Percentiles rank a stretch among this genome's conserved stretches.
Evolutionary conservation across 2,797 vertebrate species (phyloP).

Genomic region (Valencia hispanica): DNA sequence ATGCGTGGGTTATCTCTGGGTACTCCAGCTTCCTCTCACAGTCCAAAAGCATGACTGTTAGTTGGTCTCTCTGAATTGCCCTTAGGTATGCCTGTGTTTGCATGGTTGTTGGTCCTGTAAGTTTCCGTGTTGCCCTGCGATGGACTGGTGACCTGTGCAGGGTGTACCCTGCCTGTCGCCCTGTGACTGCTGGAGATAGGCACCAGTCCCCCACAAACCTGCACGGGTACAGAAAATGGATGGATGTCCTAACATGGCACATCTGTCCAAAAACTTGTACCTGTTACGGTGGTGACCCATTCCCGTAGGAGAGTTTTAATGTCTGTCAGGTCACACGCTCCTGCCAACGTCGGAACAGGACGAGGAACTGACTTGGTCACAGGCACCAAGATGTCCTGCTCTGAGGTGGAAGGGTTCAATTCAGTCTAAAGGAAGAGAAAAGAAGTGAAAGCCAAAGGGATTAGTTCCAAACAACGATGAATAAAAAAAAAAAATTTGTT

Average conservation of each 20-base stretch:
- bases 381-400: slow-evolving; percentile 60
- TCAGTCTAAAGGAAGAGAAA: slow-evolving; percentile 76
- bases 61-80: no score
- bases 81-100: no score
- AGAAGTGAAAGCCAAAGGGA: background rate
- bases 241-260: background rate
- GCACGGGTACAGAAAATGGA: no score
- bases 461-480: background rate
- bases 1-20: no score
- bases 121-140: no score
- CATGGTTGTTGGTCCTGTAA: no score
- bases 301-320: slow-evolving; percentile 91
- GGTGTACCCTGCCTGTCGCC: no score
- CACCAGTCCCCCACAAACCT: no score
- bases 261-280: slow-evolving; percentile 35
- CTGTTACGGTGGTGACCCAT: slow-evolving; percentile 95
- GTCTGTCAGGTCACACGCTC: slow-evolving; percentile 90
- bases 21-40: no score
- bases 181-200: no score
- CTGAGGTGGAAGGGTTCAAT: slow-evolving; percentile 76
- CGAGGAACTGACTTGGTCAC: slow-evolving; percentile 65
- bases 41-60: no score
- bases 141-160: no score
- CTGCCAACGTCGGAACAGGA: slow-evolving; percentile 88
- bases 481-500: background rate